Base-by-base conservation (phyloP, 2,888 invertebrate genomes). In the Stomorhina lunata region DNA sequence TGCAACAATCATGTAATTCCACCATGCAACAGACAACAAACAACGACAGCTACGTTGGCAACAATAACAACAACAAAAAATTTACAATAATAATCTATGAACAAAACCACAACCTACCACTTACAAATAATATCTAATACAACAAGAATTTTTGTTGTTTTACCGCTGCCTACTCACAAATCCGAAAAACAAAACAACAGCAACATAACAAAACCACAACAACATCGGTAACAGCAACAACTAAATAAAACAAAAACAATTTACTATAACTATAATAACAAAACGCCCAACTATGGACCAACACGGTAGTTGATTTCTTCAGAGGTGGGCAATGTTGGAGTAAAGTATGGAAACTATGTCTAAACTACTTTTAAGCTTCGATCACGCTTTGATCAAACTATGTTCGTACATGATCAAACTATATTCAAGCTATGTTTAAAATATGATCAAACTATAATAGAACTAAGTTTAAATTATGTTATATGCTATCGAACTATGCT, bases 71-170 rank as follows among this genome's bases (percentile, higher is more conserved):
- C 57, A 32, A 34, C 15, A 57, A 22, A 27, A 53, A 53, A 25
- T 12, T 27, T n/a, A 53, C 17, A 80, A 75, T 80, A 71, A 76
- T 76, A 77, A 81, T 77, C 77, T 72, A 77, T 61, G 48, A 55
- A 66, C 72, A 66, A 81, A 81, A 81, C 77, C 77, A 72, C 81
- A 81, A 77, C 81, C 77, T 81, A 79, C 81, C 77, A 81, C 77
- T 81, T 77, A 77, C 81, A 77, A 81, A 81, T 77, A 81, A 81
- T 68, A 77, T 81, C 81, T 77, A 81, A 81, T 81, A 77, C 72
- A 72, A 81, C 81, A 81, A 77, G 77, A 81, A 81, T 77, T 72
- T 72, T 63, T 76, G 57, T 77, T 81, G 72, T 71, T 77, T 72
- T 76, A 61, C 81, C 76, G 77, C 77, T 68, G 77, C 77, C 81